phyloP scores from a whole-genome alignment of 2,888 invertebrate species.

The Caenorhabditis doughertyi region DNA sequence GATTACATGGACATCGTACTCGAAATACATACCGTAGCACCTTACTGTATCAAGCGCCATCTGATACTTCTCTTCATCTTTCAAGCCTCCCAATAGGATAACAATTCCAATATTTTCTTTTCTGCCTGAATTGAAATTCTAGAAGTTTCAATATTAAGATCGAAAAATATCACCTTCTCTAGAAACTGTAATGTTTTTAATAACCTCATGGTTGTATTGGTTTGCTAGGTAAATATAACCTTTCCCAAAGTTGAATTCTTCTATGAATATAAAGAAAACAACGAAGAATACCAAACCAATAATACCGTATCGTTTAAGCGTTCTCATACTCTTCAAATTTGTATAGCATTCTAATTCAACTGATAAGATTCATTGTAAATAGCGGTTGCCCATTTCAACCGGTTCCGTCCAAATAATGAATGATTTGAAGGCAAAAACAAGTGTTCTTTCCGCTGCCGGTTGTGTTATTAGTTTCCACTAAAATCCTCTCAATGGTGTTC shows the following conservation, averaged over 20 bases:
- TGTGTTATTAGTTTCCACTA: too few relatives aligned
- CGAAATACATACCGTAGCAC: conserved; percentile 52
- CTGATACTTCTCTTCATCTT: conserved; percentile 44
- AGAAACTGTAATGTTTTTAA: conserved; percentile 26
- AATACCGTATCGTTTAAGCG: conserved; percentile 24
- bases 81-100: conserved; percentile 11
- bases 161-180: conserved; percentile 39
- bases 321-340: conserved; percentile 15
- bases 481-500: too few relatives aligned
- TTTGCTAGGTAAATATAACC: conserved; percentile 45
- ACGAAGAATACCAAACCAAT: conserved; percentile 16
- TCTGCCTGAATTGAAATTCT: conserved; percentile 11
- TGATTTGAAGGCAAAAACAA: too few relatives aligned
- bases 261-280: conserved; percentile 16
- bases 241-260: conserved; percentile 45
- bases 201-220: conserved; percentile 46
- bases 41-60: conserved; percentile 59
- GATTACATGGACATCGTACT: conserved; percentile 48
- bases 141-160: neutral
- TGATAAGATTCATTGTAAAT: too few relatives aligned
- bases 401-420: too few relatives aligned
- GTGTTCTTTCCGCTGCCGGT: too few relatives aligned
- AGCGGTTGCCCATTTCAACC: too few relatives aligned
- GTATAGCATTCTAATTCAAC: too few relatives aligned
- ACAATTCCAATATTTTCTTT: conserved; percentile 45